A percentile compares a stretch with the other conserved stretches of the same genome.
Conservation (phyloP, 1,140 invertebrate species). For the Drosophila funebris region DNA sequence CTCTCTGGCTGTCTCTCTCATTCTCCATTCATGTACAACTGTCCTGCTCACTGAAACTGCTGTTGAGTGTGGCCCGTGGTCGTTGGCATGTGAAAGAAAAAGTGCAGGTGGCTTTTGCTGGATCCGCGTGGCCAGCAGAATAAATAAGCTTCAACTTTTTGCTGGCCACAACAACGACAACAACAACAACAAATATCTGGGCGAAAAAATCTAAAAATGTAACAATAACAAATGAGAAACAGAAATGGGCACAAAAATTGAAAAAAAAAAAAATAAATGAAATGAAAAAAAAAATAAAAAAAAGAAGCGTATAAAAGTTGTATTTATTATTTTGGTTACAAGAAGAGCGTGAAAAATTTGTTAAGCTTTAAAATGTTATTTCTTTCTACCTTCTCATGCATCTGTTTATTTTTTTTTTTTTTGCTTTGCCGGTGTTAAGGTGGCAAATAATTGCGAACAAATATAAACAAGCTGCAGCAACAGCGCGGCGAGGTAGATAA, state of each 20-base stretch:
- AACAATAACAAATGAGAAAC: conserved; percentile 69
- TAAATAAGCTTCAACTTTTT: conserved; percentile 78
- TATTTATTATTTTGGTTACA: conserved; percentile 60
- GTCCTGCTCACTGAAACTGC: neutral
- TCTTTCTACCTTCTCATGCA: neutral
- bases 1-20: neutral
- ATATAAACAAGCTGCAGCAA: conserved; percentile 50
- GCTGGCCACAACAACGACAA: conserved; percentile 45
- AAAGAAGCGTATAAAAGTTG: conserved; percentile 51
- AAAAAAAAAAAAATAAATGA: conserved; percentile 28
- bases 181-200: conserved; percentile 6
- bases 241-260: conserved; percentile 67
- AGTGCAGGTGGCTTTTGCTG: conserved; percentile 69
- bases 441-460: conserved; percentile 61
- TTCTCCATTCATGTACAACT: conserved; percentile 7
- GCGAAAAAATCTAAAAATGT: conserved; percentile 69
- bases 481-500: neutral
- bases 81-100: conserved; percentile 74
- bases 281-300: neutral
- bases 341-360: conserved; percentile 59
- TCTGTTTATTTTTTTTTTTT: neutral
- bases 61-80: conserved; percentile 49
- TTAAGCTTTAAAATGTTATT: conserved; percentile 68
- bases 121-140: conserved; percentile 47
- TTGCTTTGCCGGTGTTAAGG: conserved; percentile 25